A percentile compares a stretch with the other conserved stretches of the same genome.
Conservation (phyloP, 2,113 vertebrate genomes). For the Gobiocypris rarus region DNA sequence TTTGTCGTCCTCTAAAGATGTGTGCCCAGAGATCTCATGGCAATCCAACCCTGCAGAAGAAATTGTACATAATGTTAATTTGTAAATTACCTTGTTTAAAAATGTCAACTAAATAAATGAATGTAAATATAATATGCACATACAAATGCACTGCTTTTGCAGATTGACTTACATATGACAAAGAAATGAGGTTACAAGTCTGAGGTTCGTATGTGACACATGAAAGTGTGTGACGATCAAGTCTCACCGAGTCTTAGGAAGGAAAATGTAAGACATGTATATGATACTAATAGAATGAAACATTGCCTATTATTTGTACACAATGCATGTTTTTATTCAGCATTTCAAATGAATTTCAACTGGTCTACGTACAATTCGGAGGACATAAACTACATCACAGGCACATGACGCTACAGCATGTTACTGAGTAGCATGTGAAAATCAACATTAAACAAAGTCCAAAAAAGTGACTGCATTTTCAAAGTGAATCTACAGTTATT, state of each 20-base stretch:
- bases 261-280: background rate
- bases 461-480: conserved; percentile 12
- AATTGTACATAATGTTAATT: background rate
- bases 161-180: background rate
- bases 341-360: conserved; percentile 72
- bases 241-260: too few relatives aligned
- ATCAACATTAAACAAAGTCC: conserved; percentile 8
- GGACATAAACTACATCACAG: conserved; percentile 35
- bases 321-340: conserved; percentile 70
- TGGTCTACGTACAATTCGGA: conserved; percentile 68
- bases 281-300: too few relatives aligned
- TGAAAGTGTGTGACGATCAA: background rate
- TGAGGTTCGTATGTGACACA: background rate
- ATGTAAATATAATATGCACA: background rate
- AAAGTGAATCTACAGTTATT: conserved; percentile 30
- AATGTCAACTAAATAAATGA: background rate
- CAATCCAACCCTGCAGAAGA: background rate
- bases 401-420: conserved; percentile 66
- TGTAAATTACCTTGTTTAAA: background rate
- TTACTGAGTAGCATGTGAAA: conserved; percentile 39
- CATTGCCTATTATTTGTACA: conserved; percentile 45
- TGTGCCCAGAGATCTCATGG: background rate
- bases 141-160: background rate
- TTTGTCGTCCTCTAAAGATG: background rate
- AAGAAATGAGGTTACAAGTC: background rate